Evolutionary conservation across 2,888 invertebrate species (phyloP).

Genomic region (Cantharis nigra): DNA sequence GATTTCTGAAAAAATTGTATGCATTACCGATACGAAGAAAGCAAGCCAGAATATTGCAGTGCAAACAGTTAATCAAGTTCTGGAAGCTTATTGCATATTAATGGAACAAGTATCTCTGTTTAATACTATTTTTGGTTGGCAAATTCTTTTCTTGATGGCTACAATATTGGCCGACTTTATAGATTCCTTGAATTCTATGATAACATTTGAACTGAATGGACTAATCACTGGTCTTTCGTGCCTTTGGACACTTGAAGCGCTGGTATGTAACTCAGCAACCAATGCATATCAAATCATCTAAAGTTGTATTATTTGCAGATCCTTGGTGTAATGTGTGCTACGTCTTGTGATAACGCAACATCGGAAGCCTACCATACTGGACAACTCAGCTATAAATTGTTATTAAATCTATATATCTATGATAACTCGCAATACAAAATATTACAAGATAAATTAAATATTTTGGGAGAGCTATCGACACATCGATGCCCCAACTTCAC

Average conservation of each 20-base stretch:
- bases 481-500: constrained; percentile 17
- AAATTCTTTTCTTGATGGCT: neutral
- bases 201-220: neutral
- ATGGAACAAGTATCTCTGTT: neutral
- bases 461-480: constrained; percentile 21
- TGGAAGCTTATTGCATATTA: neutral
- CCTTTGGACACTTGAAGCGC: neutral
- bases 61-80: neutral
- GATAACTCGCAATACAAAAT: constrained; percentile 9
- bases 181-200: neutral
- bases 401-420: constrained; percentile 30
- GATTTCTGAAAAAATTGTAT: neutral
- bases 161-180: neutral
- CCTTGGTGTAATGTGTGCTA: constrained; percentile 31
- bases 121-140: neutral
- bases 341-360: constrained; percentile 29
- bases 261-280: neutral
- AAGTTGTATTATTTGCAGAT: constrained; percentile 24
- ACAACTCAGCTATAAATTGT: constrained; percentile 31
- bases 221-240: neutral
- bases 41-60: neutral
- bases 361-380: constrained; percentile 33
- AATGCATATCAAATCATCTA: neutral
- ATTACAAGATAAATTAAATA: constrained; percentile 3
- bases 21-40: neutral